Base-by-base conservation (phyloP, 2,797 vertebrate species). In the Aphelocoma californica region DNA sequence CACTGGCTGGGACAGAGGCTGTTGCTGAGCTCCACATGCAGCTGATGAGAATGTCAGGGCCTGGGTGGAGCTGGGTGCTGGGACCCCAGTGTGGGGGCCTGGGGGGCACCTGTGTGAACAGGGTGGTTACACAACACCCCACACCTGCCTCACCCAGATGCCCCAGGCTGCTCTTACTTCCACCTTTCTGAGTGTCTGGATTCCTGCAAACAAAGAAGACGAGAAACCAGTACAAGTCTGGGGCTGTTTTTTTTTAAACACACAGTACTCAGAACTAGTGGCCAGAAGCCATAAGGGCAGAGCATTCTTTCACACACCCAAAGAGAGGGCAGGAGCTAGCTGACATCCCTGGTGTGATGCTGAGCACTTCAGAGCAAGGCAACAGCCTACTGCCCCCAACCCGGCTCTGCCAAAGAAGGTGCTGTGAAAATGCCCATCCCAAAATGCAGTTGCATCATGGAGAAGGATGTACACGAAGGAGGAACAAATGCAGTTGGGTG, bases 81-180 rank as follows among this genome's bases (percentile, higher is more conserved):
- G 42, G 56, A 47, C 18, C 4, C 12, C n/a, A 6, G 23, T 1
- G 2, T 16, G 14, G 14, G 32, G 36, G 34, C 18, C 44, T 57
- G 38, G 23, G 50, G 24, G 24, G 2, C 17, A 82, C 9, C 21
- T 31, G 4, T n/a, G 25, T 0, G 0, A 54, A 36, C 51, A 31
- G 36, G 5, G 2, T 2, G 6, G 54, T 86, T 93, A 65, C 45
- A 73, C 80, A 86, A 57, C 45, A 34, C 4, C 24, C 28, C 45
- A 23, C 61, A 57, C 15, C 74, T 0, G 0, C 57, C 86, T 71
- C 2, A 1, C 45, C 75, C 65, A 61, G 9, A 14, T 0, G 38
- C 82, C 79, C 28, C 1, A 0, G 90, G 92, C 80, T 86, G 54
- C 73, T 90, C 44, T 70, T 65, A 29, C 32, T 87, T 92, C 61